These are phyloP conservation scores for Tanaodytes sp. DNA, from an alignment of 2,888 invertebrate genomes.

Conservation along the genomic window DNA sequence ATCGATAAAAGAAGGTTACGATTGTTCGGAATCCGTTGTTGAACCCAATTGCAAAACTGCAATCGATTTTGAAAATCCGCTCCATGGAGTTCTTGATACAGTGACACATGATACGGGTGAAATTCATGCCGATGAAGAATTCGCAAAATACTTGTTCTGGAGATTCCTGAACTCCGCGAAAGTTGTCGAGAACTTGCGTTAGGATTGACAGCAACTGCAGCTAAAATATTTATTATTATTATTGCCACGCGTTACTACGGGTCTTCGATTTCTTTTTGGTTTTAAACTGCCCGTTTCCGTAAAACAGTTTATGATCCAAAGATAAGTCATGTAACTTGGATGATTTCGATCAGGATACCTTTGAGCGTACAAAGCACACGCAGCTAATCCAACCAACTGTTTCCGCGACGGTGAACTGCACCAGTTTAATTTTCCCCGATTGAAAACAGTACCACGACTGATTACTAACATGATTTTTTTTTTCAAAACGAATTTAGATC, in stretches of 20 bases:
- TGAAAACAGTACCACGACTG: no score
- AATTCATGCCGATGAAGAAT: slow-evolving; percentile 26
- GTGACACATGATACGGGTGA: slow-evolving; percentile 18
- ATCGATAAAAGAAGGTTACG: slow-evolving; percentile 11
- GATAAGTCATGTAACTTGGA: no score
- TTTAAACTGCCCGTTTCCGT: no score
- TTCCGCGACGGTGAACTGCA: no score
- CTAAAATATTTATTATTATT: no score
- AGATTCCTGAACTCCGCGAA: slow-evolving; percentile 19
- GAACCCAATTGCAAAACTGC: slow-evolving; percentile 18
- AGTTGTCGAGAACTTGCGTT: slow-evolving; percentile 15
- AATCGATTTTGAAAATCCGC: slow-evolving; percentile 22
- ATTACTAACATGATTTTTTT: neutral
- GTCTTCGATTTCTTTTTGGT: no score
- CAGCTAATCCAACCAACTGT: no score
- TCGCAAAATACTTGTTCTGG: slow-evolving; percentile 10
- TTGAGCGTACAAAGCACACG: no score
- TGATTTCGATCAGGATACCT: neutral
- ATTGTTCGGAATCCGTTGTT: slow-evolving; percentile 11
- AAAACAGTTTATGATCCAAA: no score
- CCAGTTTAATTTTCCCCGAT: no score
- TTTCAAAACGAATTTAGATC: no score
- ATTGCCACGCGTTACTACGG: no score
- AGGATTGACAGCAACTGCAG: slow-evolving; percentile 26
- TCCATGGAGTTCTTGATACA: slow-evolving; percentile 32